These are phyloP conservation scores for Cebus imitator DNA, from an alignment of 2,113 vertebrate species.

Conservation along the genomic window DNA sequence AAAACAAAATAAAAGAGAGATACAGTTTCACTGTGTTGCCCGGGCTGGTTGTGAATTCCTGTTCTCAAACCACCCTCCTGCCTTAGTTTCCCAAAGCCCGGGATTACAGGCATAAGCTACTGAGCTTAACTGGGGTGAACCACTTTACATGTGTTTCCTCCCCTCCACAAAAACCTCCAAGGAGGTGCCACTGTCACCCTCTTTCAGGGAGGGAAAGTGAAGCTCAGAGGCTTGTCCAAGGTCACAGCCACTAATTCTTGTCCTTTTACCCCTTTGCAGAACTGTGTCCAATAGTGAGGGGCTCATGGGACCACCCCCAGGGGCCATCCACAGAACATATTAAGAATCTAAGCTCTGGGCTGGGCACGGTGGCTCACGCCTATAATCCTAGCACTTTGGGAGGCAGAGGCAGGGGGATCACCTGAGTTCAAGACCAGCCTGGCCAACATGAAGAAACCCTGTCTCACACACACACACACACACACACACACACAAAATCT, in stretches of 20 bases:
- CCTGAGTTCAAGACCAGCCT: neutral
- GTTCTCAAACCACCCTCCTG: no score
- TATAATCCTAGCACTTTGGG: neutral
- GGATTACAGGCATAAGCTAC: neutral
- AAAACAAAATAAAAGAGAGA: no score
- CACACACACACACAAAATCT: neutral
- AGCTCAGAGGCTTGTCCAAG: neutral
- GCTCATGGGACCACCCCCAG: neutral
- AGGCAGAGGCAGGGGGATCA: neutral
- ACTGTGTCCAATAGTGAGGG: neutral
- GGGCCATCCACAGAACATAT: neutral
- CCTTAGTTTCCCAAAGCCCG: neutral
- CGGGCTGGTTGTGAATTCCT: neutral
- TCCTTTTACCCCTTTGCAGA: neutral
- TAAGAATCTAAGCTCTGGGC: neutral
- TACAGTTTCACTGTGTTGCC: neutral
- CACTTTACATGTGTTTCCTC: neutral
- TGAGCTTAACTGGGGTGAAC: neutral
- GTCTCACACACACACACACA: neutral
- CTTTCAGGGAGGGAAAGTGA: neutral
- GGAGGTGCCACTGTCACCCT: neutral
- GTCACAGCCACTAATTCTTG: neutral
- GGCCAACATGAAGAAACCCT: neutral
- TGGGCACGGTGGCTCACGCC: neutral
- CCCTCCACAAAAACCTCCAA: fast-evolving